phyloP scores from a whole-genome alignment of 2,888 invertebrate species.

The Sceliomorpha sp. region DNA sequence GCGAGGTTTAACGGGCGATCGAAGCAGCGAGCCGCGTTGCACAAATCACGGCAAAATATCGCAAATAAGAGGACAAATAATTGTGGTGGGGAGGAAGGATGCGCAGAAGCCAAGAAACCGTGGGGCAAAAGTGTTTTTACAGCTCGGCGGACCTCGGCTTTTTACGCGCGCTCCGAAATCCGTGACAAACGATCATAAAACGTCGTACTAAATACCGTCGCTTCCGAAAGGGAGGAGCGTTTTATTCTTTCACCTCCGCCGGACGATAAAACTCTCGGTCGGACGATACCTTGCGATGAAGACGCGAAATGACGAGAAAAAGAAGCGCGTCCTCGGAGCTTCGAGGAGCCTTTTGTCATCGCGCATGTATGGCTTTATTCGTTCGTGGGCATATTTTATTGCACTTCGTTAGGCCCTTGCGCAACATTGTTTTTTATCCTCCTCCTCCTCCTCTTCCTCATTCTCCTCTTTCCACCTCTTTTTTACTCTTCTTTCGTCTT shows the following conservation, averaged over 20 bases:
- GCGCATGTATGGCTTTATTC: constrained; percentile 49
- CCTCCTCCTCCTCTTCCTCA: too few species aligned
- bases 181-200: constrained; percentile 41
- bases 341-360: constrained; percentile 31
- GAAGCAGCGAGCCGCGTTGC: constrained; percentile 42
- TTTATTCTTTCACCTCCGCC: constrained; percentile 15
- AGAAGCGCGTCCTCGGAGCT: neutral
- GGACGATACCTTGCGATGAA: constrained; percentile 32
- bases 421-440: too few species aligned
- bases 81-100: neutral
- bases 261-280: constrained; percentile 29
- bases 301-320: constrained; percentile 57
- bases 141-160: constrained; percentile 7
- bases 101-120: neutral
- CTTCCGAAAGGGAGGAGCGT: constrained; percentile 33
- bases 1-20: constrained; percentile 77
- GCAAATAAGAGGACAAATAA: constrained; percentile 44
- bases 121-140: constrained; percentile 18
- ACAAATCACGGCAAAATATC: constrained; percentile 59
- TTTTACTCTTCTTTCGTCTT: too few species aligned
- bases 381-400: constrained; percentile 7
- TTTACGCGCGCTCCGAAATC: constrained; percentile 54
- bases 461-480: too few species aligned
- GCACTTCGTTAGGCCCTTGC: constrained; percentile 20
- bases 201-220: constrained; percentile 3